phyloP scores from a whole-genome alignment of 2,113 vertebrate genomes.

The Limnothrissa miodon region DNA sequence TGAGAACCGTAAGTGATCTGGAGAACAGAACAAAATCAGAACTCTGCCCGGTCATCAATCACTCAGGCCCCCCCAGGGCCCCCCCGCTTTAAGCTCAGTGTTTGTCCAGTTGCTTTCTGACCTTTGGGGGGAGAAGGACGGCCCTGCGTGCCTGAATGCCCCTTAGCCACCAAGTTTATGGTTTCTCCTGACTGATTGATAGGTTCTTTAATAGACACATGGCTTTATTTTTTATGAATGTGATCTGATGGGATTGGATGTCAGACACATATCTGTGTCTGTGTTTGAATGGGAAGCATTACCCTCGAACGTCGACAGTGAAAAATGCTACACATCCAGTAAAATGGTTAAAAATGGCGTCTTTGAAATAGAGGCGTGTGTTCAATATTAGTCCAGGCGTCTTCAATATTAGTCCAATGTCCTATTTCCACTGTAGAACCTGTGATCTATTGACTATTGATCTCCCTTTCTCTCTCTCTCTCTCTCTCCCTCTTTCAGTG shows the following conservation, averaged over 20 bases:
- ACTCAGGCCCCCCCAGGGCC: neutral
- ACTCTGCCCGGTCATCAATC: neutral
- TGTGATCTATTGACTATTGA: neutral
- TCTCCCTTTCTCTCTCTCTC: neutral
- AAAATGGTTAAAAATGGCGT: neutral
- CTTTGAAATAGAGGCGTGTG: neutral
- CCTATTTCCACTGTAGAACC: neutral
- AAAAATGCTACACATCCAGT: neutral
- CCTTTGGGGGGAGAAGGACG: neutral
- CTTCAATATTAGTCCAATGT: no score
- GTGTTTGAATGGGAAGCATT: neutral
- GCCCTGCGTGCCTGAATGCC: neutral
- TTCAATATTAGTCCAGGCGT: no score
- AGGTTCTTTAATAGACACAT: neutral
- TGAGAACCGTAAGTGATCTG: constrained; percentile 84
- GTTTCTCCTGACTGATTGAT: neutral
- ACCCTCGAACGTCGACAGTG: no score
- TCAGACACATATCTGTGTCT: neutral
- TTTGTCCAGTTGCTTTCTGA: constrained; percentile 7
- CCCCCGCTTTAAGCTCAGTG: neutral
- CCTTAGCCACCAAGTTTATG: neutral
- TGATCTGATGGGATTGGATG: neutral
- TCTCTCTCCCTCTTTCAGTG: constrained; percentile 64
- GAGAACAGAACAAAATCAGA: neutral
- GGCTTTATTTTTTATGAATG: neutral